Conservation (phyloP, 2,888 invertebrate genomes). For the Rutpela maculata region DNA sequence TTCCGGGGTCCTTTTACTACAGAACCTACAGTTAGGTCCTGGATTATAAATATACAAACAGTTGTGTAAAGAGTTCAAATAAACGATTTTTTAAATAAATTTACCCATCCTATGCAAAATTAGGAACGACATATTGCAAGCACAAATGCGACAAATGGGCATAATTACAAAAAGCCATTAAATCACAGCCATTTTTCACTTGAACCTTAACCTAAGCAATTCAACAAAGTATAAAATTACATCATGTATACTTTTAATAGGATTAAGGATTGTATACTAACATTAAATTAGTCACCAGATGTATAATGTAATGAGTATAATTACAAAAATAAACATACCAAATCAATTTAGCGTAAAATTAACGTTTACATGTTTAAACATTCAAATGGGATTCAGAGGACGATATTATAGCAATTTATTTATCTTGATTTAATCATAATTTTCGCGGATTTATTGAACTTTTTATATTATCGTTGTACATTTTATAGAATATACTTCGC, state of each 20-base stretch:
- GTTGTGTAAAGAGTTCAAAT: too few relatives aligned
- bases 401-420: not conserved
- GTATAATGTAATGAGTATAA: not conserved
- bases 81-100: not conserved
- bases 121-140: not conserved
- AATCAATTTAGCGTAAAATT: not conserved
- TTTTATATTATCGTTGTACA: too few relatives aligned
- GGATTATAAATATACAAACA: too few relatives aligned
- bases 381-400: not conserved
- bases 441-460: too few relatives aligned
- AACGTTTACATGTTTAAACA: not conserved
- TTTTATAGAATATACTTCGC: not conserved
- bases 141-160: slow-evolving; percentile 5
- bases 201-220: slow-evolving; percentile 41
- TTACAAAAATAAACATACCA: not conserved
- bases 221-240: slow-evolving; percentile 20
- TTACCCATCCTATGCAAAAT: not conserved
- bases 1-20: too few relatives aligned
- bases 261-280: not conserved
- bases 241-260: slow-evolving; percentile 25
- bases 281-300: not conserved
- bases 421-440: not conserved
- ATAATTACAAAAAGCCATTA: slow-evolving; percentile 32
- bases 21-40: too few relatives aligned
- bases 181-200: slow-evolving; percentile 43